A percentile compares a stretch with the other conserved stretches of the same genome.
These are phyloP conservation scores for Mamestra configurata DNA, from an alignment of 1,140 invertebrate species.

Conservation along the genomic window DNA sequence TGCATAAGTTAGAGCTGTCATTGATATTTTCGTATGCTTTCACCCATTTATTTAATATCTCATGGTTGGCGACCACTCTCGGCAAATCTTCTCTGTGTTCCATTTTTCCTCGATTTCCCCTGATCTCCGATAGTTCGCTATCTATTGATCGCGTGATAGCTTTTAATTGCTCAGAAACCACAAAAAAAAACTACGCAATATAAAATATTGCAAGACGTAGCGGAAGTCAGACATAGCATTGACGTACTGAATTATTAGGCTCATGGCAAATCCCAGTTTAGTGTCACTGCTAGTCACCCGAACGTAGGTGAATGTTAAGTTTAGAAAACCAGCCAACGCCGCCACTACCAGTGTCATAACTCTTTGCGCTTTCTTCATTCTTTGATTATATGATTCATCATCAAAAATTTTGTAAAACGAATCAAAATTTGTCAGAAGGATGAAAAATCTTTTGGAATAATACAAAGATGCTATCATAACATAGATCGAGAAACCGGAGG, in stretches of 20 bases:
- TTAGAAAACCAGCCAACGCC: not conserved
- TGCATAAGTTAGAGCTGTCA: slow-evolving; percentile 59
- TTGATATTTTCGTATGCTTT: slow-evolving; percentile 58
- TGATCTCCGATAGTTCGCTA: not conserved
- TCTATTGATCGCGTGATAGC: slow-evolving; percentile 44
- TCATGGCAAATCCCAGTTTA: not conserved
- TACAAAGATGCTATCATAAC: not conserved
- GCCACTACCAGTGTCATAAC: not conserved
- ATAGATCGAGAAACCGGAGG: not conserved
- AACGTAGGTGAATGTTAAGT: not conserved
- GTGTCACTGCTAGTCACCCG: too few species aligned
- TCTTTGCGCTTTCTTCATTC: slow-evolving; percentile 6
- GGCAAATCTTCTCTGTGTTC: not conserved
- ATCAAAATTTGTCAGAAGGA: slow-evolving; percentile 14
- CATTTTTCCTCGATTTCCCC: not conserved
- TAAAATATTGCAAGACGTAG: slow-evolving; percentile 55
- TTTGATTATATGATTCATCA: not conserved
- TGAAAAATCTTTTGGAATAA: slow-evolving; percentile 14
- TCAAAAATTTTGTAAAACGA: not conserved
- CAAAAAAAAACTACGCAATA: slow-evolving; percentile 29
- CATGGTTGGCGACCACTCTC: not conserved
- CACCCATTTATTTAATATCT: slow-evolving; percentile 56
- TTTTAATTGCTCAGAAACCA: slow-evolving; percentile 34
- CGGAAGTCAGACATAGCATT: slow-evolving; percentile 43
- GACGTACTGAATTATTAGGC: not conserved